Evolutionary conservation across 2,113 vertebrate genomes (phyloP).

Genomic region (Podarcis cretensis): DNA sequence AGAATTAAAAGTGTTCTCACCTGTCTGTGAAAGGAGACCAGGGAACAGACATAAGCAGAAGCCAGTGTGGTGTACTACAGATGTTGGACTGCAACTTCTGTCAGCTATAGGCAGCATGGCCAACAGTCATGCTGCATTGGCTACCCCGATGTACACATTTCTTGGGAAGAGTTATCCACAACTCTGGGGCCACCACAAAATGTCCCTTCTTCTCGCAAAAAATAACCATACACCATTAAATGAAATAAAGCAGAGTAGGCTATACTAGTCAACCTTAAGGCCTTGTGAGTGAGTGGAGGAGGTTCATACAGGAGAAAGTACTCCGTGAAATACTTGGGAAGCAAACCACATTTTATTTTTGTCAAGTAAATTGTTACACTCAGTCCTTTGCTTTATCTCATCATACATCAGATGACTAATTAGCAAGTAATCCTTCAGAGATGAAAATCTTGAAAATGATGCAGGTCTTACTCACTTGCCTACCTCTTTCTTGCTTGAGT

Average conservation of each 20-base stretch:
- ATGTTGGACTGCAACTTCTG: too few relatives aligned
- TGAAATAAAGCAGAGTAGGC: background rate
- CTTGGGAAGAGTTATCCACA: background rate
- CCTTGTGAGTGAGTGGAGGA: background rate
- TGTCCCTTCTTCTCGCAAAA: background rate
- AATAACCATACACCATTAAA: background rate
- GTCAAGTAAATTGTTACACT: constrained; percentile 2
- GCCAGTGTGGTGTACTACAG: too few relatives aligned
- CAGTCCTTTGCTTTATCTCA: background rate
- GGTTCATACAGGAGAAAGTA: background rate
- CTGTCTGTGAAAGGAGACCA: background rate
- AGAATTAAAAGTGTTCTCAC: background rate
- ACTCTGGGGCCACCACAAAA: background rate
- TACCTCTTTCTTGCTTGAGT: constrained; percentile 7
- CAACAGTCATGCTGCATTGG: background rate
- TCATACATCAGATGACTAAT: background rate
- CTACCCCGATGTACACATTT: too few relatives aligned
- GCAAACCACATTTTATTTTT: background rate
- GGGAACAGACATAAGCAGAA: background rate
- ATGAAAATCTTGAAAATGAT: constrained; percentile 12
- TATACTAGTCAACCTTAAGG: background rate
- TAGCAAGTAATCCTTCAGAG: background rate
- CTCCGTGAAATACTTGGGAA: background rate
- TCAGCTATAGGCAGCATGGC: too few relatives aligned
- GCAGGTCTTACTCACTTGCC: background rate